Base-by-base conservation (phyloP, 2,888 invertebrate genomes). In the Ophioninae sp. region DNA sequence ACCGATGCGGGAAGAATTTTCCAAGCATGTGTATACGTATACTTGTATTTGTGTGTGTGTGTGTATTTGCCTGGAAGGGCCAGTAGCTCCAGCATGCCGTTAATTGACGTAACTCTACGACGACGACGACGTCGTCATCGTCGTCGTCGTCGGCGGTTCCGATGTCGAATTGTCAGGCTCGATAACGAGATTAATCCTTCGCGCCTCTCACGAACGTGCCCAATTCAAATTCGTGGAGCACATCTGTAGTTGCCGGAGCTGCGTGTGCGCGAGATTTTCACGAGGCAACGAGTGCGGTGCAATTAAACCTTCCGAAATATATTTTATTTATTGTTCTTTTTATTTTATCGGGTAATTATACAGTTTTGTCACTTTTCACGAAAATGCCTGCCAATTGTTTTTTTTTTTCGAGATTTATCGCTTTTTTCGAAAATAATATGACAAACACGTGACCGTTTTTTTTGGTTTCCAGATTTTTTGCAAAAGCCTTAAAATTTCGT, bases 211-310 rank as follows among this genome's bases (percentile, higher is more conserved):
- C 77, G 82, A 85, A 87, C 87, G 87, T 87, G 87, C 86, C 84
- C 85, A 84, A 84, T 84, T 87, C 85, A 86, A 83, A 87, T 87
- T 87, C 83, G 85, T 79, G 81, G 67, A 51, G 79, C 79, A 67
- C 75, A 79, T 64, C 64, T 79, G 20, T 77, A 61, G 69, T 41
- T 22, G 58, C 58, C n/a, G n/a, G 71, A 8, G 10, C 22, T 41
- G 59, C 61, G 59, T 58, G 59, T 59, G 37, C 5, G 59, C 69
- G 67, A 73, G 77, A n/a, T n/a, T n/a, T n/a, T n/a, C n/a, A n/a
- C n/a, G n/a, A n/a, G n/a, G n/a, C n/a, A n/a, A n/a, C n/a, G n/a
- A n/a, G n/a, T n/a, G n/a, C n/a, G n/a, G n/a, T n/a, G n/a, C n/a
- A n/a, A n/a, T n/a, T n/a, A n/a, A n/a, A n/a, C n/a, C n/a, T n/a